phyloP scores from a whole-genome alignment of 2,113 vertebrate genomes.

The Corapipo altera region DNA sequence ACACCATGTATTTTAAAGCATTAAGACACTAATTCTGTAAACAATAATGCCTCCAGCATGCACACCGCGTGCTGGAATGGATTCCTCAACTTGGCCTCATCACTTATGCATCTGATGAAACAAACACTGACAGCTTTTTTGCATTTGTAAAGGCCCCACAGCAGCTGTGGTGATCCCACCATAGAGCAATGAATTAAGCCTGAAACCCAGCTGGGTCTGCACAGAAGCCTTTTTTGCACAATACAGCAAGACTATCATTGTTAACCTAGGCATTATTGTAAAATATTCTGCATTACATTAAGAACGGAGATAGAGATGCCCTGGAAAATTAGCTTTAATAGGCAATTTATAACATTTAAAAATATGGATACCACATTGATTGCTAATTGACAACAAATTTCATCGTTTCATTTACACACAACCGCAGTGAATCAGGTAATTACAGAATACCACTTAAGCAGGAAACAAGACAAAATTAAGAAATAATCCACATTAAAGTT shows the following conservation, averaged over 20 bases:
- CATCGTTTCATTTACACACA: background rate
- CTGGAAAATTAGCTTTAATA: conserved; percentile 79
- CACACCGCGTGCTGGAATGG: conserved; percentile 80
- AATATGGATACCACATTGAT: conserved; percentile 52
- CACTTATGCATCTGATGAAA: conserved; percentile 97
- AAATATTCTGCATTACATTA: conserved; percentile 80
- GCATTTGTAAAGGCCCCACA: conserved; percentile 99
- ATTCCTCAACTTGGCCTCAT: conserved; percentile 97
- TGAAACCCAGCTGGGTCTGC: conserved; percentile 94
- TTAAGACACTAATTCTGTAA: conserved; percentile 80
- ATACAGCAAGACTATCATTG: conserved; percentile 87
- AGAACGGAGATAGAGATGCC: conserved; percentile 58
- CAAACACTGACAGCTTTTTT: conserved; percentile 99
- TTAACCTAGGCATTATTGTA: conserved; percentile 83
- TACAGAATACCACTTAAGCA: background rate
- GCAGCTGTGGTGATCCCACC: conserved; percentile 99
- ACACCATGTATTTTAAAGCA: conserved; percentile 84
- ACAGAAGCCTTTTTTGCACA: conserved; percentile 90
- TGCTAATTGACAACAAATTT: conserved; percentile 67
- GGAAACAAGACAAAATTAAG: conserved; percentile 26
- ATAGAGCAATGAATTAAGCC: conserved; percentile 92
- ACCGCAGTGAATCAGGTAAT: conserved; percentile 27
- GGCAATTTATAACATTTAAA: conserved; percentile 70
- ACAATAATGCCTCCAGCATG: conserved; percentile 79
- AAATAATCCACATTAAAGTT: background rate